phyloP scores from a whole-genome alignment of 2,113 vertebrate species.

The Seriola quinqueradiata region DNA sequence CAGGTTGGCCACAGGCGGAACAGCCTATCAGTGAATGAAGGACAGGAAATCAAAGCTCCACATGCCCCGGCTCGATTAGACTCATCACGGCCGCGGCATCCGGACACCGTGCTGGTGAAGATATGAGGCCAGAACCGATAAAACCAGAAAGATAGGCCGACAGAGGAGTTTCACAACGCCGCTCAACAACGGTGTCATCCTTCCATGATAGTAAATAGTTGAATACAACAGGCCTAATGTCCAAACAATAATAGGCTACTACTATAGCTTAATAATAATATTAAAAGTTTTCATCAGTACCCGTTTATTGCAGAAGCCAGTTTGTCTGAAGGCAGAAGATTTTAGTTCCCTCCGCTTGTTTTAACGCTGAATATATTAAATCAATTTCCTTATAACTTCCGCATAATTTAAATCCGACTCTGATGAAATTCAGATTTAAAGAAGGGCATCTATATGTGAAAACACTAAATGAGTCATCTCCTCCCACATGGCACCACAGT shows the following conservation, averaged over 20 bases:
- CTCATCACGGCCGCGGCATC: conserved; percentile 42
- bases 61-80: conserved; percentile 77
- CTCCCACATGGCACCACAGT: conserved; percentile 1
- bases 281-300: too few species aligned
- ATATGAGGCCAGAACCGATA: conserved; percentile 53
- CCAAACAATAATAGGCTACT: not conserved
- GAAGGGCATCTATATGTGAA: conserved; percentile 1
- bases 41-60: conserved; percentile 84
- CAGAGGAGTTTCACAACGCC: not conserved
- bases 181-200: conserved; percentile 1
- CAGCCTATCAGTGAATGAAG: not conserved
- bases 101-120: conserved; percentile 54
- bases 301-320: not conserved
- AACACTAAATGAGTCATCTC: conserved; percentile 35
- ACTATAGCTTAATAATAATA: not conserved
- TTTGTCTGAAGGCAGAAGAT: not conserved
- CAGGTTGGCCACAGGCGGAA: too few species aligned
- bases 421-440: conserved; percentile 9
- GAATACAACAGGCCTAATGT: not conserved
- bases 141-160: conserved; percentile 22
- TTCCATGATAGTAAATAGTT: not conserved
- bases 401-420: not conserved
- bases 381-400: not conserved
- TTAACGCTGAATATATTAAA: too few species aligned
- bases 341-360: not conserved